phyloP scores from a whole-genome alignment of 2,797 vertebrate species.

The Micropoecilia bifurca region DNA sequence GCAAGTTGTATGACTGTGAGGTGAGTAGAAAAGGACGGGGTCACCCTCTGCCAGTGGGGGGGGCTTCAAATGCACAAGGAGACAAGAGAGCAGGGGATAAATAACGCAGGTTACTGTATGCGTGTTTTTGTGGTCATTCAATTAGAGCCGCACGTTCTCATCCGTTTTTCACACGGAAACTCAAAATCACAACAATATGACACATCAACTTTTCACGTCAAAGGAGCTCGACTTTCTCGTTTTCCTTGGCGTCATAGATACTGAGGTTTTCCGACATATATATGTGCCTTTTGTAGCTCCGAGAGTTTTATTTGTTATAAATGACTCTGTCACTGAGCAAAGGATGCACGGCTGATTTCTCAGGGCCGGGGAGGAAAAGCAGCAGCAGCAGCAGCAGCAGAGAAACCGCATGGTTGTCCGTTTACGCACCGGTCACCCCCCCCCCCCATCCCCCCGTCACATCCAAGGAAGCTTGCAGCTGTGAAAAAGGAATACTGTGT shows the following conservation, averaged over 20 bases:
- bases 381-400: background rate
- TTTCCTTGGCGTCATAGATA: background rate
- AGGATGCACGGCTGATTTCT: background rate
- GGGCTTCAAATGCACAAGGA: slow-evolving; percentile 7
- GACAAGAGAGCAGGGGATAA: slow-evolving; percentile 1
- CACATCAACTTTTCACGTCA: background rate
- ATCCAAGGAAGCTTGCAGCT: background rate
- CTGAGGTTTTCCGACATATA: background rate
- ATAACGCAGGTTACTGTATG: background rate
- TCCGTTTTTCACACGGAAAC: background rate
- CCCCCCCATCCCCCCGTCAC: background rate
- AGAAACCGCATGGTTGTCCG: slow-evolving; percentile 44
- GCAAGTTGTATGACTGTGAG: slow-evolving; percentile 95
- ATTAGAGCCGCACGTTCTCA: background rate
- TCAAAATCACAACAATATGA: background rate
- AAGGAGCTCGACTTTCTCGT: background rate
- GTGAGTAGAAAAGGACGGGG: slow-evolving; percentile 73
- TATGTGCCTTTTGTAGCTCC: background rate
- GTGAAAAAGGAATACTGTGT: background rate
- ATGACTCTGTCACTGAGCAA: background rate
- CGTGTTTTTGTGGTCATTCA: background rate
- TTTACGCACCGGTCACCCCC: slow-evolving; percentile 39
- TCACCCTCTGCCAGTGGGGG: background rate
- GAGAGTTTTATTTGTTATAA: background rate
- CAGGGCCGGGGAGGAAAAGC: background rate